Evolutionary conservation across 2,113 vertebrate genomes (phyloP).

Genomic region (Amphilophus citrinellus): DNA sequence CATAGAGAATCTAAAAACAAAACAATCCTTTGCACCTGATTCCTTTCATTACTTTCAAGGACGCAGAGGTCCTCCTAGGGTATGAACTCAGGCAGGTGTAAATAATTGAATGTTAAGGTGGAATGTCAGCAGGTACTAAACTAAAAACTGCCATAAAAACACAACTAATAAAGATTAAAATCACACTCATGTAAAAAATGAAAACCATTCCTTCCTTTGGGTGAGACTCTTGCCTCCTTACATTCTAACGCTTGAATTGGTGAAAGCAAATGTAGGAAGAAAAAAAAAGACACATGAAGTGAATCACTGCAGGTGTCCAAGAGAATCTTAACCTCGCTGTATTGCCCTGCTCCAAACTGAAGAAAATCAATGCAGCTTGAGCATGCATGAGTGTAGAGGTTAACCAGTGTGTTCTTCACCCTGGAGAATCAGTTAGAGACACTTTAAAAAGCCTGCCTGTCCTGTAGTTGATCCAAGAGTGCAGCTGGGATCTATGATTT

Average conservation of each 20-base stretch:
- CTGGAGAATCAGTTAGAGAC: conserved; percentile 67
- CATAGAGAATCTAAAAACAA: too few relatives aligned
- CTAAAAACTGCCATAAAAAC: too few relatives aligned
- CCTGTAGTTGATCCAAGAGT: conserved; percentile 57
- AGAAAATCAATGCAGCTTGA: conserved; percentile 13
- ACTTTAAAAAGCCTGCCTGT: conserved; percentile 70
- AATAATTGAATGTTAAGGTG: too few relatives aligned
- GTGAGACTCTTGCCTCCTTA: neutral
- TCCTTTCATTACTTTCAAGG: too few relatives aligned
- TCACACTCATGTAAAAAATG: too few relatives aligned
- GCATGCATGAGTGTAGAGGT: conserved; percentile 10
- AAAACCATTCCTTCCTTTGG: too few relatives aligned
- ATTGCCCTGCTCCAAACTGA: neutral
- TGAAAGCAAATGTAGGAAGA: neutral
- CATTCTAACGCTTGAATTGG: neutral
- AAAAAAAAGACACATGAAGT: neutral
- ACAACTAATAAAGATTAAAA: too few relatives aligned
- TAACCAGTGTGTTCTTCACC: conserved; percentile 27
- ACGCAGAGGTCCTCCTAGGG: too few relatives aligned
- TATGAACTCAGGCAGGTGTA: too few relatives aligned
- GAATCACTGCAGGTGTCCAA: conserved; percentile 9
- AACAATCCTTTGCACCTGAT: too few relatives aligned
- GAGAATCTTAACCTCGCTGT: neutral
- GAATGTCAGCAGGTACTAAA: too few relatives aligned
- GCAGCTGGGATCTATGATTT: conserved; percentile 70